Base-by-base conservation (phyloP, 1,140 invertebrate genomes). In the Drosophila jambulina region DNA sequence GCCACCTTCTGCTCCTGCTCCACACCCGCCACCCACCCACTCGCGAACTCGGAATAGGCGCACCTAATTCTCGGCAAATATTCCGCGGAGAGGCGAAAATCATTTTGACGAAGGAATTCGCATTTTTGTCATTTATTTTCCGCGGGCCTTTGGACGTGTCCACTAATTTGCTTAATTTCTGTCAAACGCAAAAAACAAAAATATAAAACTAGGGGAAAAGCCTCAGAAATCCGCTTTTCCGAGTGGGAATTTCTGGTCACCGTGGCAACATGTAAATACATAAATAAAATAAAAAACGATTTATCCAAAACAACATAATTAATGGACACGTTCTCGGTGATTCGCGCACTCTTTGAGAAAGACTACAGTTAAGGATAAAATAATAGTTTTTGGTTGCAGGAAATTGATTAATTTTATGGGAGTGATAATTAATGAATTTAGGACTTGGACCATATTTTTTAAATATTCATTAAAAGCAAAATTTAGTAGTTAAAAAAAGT, bases 161-260 rank as follows among this genome's bases (percentile, higher is more conserved):
- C 48, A 75, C 84, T 88, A 90, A 88, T 88, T 88, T 88, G 81
- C 80, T 84, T 84, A 78, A 81, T 84, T 90, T 88, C 69, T 90
- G 85, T 75, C 84, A 81, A 42, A 64, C 40, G 34, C 48, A 67
- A 48, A 58, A 46, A 56, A 23, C 25, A 56, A 34, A 43, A 29
- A 42, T 17, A 56, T 48, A n/a, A 25, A 17, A 56, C 53, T 12
- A n/a, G 5, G 25, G 21, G 53, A 56, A 56, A 38, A 38, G 51
- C 21, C 51, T 3, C 15, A 38, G 51, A 36, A 58, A 60, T 65
- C 56, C 17, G 68, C 64, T 82, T 80, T 76, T 38, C 54, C 43
- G 72, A 64, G 57, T 48, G 72, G 74, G 49, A 36, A 64, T 45
- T 63, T 70, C 51, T 63, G 40, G 82, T 86, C 78, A 75, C 51